phyloP scores from a whole-genome alignment of 2,113 vertebrate genomes.

The Cyprinodon tularosa region DNA sequence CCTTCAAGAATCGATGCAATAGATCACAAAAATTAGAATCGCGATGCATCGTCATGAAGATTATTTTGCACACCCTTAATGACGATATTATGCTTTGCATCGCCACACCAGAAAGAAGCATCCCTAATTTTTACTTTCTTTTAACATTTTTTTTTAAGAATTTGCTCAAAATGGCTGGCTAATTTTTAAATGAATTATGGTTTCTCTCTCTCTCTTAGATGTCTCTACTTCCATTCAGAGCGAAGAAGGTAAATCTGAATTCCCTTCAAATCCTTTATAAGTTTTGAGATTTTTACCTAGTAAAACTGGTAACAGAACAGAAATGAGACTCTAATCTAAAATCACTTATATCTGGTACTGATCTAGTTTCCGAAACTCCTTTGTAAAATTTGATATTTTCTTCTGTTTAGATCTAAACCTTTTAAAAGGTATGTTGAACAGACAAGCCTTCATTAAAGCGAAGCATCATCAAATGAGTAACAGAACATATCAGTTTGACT shows the following conservation, averaged over 20 bases:
- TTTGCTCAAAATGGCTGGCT: too few relatives aligned
- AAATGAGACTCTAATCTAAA: neutral
- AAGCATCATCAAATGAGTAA: neutral
- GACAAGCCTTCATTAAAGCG: neutral
- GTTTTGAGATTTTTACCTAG: neutral
- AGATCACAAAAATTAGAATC: too few relatives aligned
- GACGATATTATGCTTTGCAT: too few relatives aligned
- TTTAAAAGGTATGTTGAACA: neutral
- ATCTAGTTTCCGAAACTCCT: too few relatives aligned
- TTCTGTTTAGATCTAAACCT: neutral
- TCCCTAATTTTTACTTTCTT: too few relatives aligned
- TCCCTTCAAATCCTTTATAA: neutral
- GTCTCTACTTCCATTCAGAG: conserved; percentile 77
- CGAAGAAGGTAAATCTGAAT: conserved; percentile 69
- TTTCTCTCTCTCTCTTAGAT: conserved; percentile 66
- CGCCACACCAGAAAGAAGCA: too few relatives aligned
- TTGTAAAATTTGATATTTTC: neutral
- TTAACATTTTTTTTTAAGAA: too few relatives aligned
- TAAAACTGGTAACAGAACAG: neutral
- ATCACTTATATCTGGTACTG: too few relatives aligned
- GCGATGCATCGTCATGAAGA: too few relatives aligned
- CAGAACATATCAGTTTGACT: neutral
- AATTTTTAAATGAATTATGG: neutral
- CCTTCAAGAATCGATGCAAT: too few relatives aligned
- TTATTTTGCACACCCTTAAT: too few relatives aligned